phyloP scores from a whole-genome alignment of 2,888 invertebrate species.

The Emmelina monodactyla region DNA sequence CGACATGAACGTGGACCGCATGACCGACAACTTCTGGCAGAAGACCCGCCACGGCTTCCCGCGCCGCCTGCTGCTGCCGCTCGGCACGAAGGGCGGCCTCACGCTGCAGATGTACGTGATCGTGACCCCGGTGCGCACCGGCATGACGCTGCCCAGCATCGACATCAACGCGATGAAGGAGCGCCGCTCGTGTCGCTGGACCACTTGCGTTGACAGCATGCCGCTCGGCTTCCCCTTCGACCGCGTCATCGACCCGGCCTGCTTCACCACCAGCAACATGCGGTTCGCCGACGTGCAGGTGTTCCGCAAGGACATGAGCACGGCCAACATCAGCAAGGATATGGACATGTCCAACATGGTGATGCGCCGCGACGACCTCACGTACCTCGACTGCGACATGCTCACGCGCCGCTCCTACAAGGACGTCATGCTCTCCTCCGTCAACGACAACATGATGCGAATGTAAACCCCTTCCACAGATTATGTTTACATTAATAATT shows the following conservation, averaged over 20 bases:
- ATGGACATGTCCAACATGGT: constrained; percentile 43
- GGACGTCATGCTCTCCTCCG: constrained; percentile 45
- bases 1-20: constrained; percentile 50
- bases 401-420: constrained; percentile 40
- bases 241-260: constrained; percentile 64
- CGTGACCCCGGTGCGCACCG: constrained; percentile 62
- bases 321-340: constrained; percentile 36
- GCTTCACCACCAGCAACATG: constrained; percentile 72
- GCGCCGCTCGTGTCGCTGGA: constrained; percentile 61
- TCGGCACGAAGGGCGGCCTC: constrained; percentile 71
- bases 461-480: constrained; percentile 22
- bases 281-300: constrained; percentile 70
- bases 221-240: constrained; percentile 82
- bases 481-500: background rate
- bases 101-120: constrained; percentile 71
- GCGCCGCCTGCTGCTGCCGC: constrained; percentile 74
- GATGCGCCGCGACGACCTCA: constrained; percentile 50
- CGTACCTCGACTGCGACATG: constrained; percentile 45
- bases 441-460: constrained; percentile 41
- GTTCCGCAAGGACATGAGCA: constrained; percentile 64
- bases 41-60: constrained; percentile 69
- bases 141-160: constrained; percentile 44
- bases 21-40: constrained; percentile 64
- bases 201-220: constrained; percentile 66
- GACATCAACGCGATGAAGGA: constrained; percentile 55